A percentile compares a stretch with the other conserved stretches of the same genome.
Conservation (phyloP, 2,797 vertebrate genomes). For the Morelia viridis region DNA sequence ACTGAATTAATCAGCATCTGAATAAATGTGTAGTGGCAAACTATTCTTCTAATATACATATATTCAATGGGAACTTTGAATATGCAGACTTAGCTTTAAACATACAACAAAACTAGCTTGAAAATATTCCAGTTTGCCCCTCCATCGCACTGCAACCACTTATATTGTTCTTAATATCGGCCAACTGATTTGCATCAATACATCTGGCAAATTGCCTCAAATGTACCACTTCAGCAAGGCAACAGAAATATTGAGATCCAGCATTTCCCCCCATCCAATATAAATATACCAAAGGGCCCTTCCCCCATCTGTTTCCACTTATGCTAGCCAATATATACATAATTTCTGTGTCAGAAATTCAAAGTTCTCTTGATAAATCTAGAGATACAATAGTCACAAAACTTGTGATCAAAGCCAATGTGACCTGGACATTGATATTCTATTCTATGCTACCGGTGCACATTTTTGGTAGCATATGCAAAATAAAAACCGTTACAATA, state of each 20-base stretch:
- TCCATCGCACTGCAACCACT: constrained; percentile 60
- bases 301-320: constrained; percentile 16
- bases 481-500: constrained; percentile 45
- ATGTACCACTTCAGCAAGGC: constrained; percentile 47
- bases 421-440: constrained; percentile 60
- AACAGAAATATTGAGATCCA: constrained; percentile 8
- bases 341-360: constrained; percentile 54
- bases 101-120: constrained; percentile 63
- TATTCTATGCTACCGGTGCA: constrained; percentile 55
- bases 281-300: constrained; percentile 15
- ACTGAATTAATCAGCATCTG: constrained; percentile 64
- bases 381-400: constrained; percentile 61
- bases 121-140: constrained; percentile 75
- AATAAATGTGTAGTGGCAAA: constrained; percentile 70
- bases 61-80: constrained; percentile 62
- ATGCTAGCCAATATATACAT: constrained; percentile 52
- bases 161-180: background rate
- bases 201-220: constrained; percentile 40
- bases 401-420: constrained; percentile 64
- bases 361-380: constrained; percentile 63
- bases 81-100: constrained; percentile 62
- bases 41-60: constrained; percentile 57
- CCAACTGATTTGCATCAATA: constrained; percentile 26
- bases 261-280: constrained; percentile 29
- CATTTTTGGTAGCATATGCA: constrained; percentile 57